Base-by-base conservation (phyloP, 2,888 invertebrate genomes). In the Marronus borbonicus region DNA sequence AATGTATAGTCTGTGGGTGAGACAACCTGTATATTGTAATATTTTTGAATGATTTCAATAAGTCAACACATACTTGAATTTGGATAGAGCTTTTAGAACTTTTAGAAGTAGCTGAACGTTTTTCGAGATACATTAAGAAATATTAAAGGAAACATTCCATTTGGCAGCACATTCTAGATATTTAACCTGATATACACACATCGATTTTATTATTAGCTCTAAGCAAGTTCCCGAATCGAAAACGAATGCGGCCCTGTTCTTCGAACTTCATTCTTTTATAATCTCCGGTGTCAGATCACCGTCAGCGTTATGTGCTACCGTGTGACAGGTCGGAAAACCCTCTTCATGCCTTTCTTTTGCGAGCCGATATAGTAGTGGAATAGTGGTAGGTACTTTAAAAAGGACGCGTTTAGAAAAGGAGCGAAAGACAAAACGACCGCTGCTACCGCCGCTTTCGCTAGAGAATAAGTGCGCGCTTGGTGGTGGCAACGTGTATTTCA, bases 241-340 rank as follows among this genome's bases (percentile, higher is more conserved):
- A 14, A 62, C 24, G 62, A 68, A 36, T 49, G 55, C 44, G 58
- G 44, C 12, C n/a, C 62, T 49, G 72, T 24, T 62, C 44, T 44
- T 31, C 24, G 2, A 39, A 60, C 72, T 49, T 74, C 60, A 74
- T 74, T 65, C 68, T 20, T 28, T 28, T 44, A 68, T 76, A 76
- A 76, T 76, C 68, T 76, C 81, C 84, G 85, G 85, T 84, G 86
- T 86, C 85, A 83, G 85, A 86, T 86, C 84, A 86, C 86, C 86
- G 84, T 86, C 86, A 87, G 86, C 85, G 85, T 84, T 84, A 80
- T 55, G 68, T 78, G 87, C 86, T 87, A 87, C 87, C 85, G 87
- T 87, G 84, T 87, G 87, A 87, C 86, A 86, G 85, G 83, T 83
- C 83, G 81, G 84, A 44, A 84, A 85, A 87, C 87, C 87, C 86